Base-by-base conservation (phyloP, 2,113 vertebrate species). In the Candoia aspera region DNA sequence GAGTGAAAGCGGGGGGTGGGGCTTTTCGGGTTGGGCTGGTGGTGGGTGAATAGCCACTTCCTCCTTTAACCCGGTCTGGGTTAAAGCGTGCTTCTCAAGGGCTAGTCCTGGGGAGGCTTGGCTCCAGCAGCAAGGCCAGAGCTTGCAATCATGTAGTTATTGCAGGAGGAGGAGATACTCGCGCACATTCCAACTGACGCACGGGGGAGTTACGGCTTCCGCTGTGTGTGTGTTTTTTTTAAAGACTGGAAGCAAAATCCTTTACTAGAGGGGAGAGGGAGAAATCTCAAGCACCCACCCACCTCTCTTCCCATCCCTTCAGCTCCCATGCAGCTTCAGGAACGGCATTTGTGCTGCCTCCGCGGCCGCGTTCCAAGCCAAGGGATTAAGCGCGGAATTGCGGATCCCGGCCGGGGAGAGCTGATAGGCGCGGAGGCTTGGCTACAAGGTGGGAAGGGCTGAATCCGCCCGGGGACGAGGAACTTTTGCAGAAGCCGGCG, bases 281-380 rank as follows among this genome's bases (percentile, higher is more conserved):
- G 26, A 55, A 19, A n/a, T 88, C 64, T 59, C 64, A 19, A 42
- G 13, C 29, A 54, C 9, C 68, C 86, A 54, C 54, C 86, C 91
- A 37, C 68, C 91, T 53, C 37, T 24, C 37, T 84, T 29, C 87
- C 42, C 68, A 33, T 37, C 83, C 91, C 42, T 49, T 29, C 86
- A 17, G 55, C 64, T 88, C 64, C 19, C 86, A n/a, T 6, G 91
- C 91, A 92, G 91, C 91, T 87, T 92, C 88, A 87, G 91, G 62
- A 89, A 92, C 91, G 87, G 57, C 64, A 24, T 53, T 83, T 59
- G 86, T 68, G 86, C 23, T 46, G 64, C 91, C 55, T 21, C 57
- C 42, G 90, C 83, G 21, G 29, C 29, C 17, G 73, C 54, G 73
- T 85, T 85, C 46, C 55, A 55, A 55, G 37, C n/a, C 85, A 59